Base-by-base conservation (phyloP, 2,888 invertebrate species). In the Nebria salina region DNA sequence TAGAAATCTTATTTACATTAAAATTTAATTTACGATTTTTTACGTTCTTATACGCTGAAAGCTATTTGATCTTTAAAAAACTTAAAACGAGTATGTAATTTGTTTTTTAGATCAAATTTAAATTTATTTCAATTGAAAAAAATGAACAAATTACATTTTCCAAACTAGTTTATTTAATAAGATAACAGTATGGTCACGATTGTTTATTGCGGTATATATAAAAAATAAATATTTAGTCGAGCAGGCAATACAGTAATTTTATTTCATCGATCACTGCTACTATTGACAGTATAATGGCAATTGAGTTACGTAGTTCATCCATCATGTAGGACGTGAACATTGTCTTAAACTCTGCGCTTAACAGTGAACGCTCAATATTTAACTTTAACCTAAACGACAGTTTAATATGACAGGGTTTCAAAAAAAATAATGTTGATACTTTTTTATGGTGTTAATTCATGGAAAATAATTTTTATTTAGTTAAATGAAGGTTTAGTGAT, bases 301-400 rank as follows among this genome's bases (percentile, higher is more conserved):
- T 68, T 26, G 68, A 68, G 68, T 68, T 26, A 20, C n/a, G 20
- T 20, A 68, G 26, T 26, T 68, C 68, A 68, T 68, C 68, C 68
- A 68, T 68, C 68, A 68, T 68, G 7, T 68, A 8, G 68, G 68
- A 68, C 68, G n/a, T 68, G 68, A 68, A 68, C 68, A 68, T 11
- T 68, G 68, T 68, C 68, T 68, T 68, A 68, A 68, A 68, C 68
- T 26, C 6, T 6, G 26, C 68, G 20, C 9, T 26, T 6, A 25
- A 68, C 54, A 54, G 54, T 11, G 8, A 13, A 54, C 54, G 13
- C 54, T 3, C 54, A 8, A 8, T 54, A 54, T 8, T 8, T 54
- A 54, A 7, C 26, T 68, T 68, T 26, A 20, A 68, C 68, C 5
- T 2, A 20, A 54, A 8, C 54, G 54, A 54, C 54, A 13, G 8